Evolutionary conservation across 1,140 invertebrate genomes (phyloP).

Genomic region (Sinonovacula constricta): DNA sequence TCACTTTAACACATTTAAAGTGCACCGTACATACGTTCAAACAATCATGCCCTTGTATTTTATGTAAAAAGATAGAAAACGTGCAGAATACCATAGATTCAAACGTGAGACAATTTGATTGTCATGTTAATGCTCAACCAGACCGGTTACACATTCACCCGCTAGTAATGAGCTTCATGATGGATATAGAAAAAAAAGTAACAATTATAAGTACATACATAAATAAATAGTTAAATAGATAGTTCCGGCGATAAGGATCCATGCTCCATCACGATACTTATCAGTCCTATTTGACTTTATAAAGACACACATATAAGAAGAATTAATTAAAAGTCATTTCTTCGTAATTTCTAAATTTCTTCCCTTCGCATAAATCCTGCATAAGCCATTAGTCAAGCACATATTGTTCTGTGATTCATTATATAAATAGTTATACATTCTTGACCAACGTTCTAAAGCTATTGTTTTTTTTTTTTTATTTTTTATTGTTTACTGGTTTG

Average conservation of each 20-base stretch:
- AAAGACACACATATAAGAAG: constrained; percentile 3
- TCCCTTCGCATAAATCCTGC: constrained; percentile 10
- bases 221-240: too few relatives aligned
- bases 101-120: too few relatives aligned
- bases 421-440: constrained; percentile 26
- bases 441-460: constrained; percentile 4
- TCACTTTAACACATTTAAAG: too few relatives aligned
- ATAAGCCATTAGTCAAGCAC: constrained; percentile 11
- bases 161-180: too few relatives aligned
- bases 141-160: too few relatives aligned
- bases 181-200: too few relatives aligned
- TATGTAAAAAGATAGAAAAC: too few relatives aligned
- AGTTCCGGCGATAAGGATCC: constrained; percentile 24
- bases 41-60: too few relatives aligned
- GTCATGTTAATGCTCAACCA: too few relatives aligned
- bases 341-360: background rate
- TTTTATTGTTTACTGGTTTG: constrained; percentile 9
- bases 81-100: too few relatives aligned
- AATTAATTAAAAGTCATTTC: background rate
- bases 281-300: constrained; percentile 18
- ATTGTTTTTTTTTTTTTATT: constrained; percentile 29
- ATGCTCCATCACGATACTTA: constrained; percentile 6
- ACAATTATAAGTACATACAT: too few relatives aligned
- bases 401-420: constrained; percentile 42
- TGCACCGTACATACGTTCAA: too few relatives aligned